Evolutionary conservation across 2,797 vertebrate genomes (phyloP).

Genomic region (Naso thynnoides): DNA sequence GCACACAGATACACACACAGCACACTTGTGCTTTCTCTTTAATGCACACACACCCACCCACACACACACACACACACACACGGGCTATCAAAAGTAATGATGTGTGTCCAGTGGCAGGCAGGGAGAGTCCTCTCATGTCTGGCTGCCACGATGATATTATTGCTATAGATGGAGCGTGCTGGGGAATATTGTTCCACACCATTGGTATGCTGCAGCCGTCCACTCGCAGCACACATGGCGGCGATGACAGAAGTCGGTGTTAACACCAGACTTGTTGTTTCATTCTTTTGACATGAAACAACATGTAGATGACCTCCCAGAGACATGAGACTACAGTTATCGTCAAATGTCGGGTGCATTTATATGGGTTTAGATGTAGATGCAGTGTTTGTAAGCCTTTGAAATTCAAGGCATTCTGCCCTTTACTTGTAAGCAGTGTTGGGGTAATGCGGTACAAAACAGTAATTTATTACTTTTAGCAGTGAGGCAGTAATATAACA

Average conservation of each 20-base stretch:
- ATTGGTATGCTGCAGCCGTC: constrained; percentile 49
- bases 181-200: constrained; percentile 71
- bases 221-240: constrained; percentile 20
- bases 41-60: not conserved
- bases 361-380: too few species aligned
- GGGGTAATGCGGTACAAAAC: too few species aligned
- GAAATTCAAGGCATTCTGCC: too few species aligned
- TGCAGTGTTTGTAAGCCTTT: too few species aligned
- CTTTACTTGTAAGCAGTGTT: too few species aligned
- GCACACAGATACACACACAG: constrained; percentile 5
- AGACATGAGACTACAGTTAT: constrained; percentile 26
- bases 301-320: constrained; percentile 29
- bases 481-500: too few species aligned
- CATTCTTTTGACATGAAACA: constrained; percentile 36
- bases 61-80: constrained; percentile 13
- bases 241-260: constrained; percentile 52
- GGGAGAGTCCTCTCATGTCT: constrained; percentile 66
- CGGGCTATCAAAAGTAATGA: constrained; percentile 73
- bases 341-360: not conserved
- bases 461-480: too few species aligned
- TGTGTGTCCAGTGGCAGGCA: constrained; percentile 65
- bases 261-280: constrained; percentile 45
- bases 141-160: constrained; percentile 63
- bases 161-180: constrained; percentile 70
- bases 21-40: constrained; percentile 1